Percentiles rank a stretch among this genome's conserved stretches.
phyloP scores from a whole-genome alignment of 2,888 invertebrate genomes.

The Pseudanteris insignis region DNA sequence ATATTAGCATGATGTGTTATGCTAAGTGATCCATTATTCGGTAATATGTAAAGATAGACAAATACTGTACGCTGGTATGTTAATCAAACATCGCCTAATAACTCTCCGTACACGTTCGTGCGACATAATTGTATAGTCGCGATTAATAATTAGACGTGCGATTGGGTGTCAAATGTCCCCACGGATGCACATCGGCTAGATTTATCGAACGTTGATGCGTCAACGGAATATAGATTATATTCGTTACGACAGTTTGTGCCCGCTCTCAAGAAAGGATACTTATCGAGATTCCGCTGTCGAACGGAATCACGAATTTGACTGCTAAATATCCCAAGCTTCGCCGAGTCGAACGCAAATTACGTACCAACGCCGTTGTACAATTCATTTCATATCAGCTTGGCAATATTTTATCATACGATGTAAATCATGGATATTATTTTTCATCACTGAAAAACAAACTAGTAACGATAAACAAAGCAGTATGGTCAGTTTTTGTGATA shows the following conservation, averaged over 20 bases:
- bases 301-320: constrained; percentile 45
- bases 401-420: no score
- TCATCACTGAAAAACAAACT: no score
- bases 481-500: no score
- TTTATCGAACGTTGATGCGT: constrained; percentile 55
- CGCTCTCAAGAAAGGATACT: constrained; percentile 43
- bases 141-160: constrained; percentile 64
- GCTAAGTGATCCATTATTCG: constrained; percentile 21
- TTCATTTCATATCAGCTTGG: no score
- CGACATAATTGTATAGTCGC: constrained; percentile 59
- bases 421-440: no score
- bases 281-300: constrained; percentile 40
- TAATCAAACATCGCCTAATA: constrained; percentile 34
- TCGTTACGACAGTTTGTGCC: constrained; percentile 39
- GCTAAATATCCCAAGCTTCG: constrained; percentile 45
- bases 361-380: no score
- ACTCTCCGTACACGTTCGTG: constrained; percentile 47
- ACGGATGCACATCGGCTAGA: constrained; percentile 57
- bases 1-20: constrained; percentile 12
- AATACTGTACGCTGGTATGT: constrained; percentile 31
- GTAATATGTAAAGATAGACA: constrained; percentile 31
- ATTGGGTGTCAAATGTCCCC: constrained; percentile 59
- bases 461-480: no score
- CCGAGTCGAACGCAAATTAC: no score
- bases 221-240: constrained; percentile 53